These are phyloP conservation scores for Drosophila demipolita DNA, from an alignment of 2,888 invertebrate genomes.

Conservation along the genomic window DNA sequence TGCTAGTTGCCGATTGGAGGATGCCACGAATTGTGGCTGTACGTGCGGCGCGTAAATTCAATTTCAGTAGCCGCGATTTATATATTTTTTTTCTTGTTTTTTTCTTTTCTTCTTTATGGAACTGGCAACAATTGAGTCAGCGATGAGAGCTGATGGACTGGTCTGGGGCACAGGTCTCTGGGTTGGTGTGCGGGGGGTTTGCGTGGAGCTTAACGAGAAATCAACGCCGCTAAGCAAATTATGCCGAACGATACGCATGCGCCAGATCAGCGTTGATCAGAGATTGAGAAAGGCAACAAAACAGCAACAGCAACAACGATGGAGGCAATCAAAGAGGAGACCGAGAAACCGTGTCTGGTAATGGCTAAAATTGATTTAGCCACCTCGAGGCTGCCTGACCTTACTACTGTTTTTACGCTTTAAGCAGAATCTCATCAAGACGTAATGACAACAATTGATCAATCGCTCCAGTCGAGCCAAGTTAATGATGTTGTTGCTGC, in stretches of 20 bases:
- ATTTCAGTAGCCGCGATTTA: slow-evolving; percentile 72
- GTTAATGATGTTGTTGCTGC: slow-evolving; percentile 64
- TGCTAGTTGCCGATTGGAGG: slow-evolving; percentile 34
- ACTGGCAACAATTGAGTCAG: slow-evolving; percentile 53
- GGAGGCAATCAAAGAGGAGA: slow-evolving; percentile 58
- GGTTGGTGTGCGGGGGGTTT: slow-evolving; percentile 5
- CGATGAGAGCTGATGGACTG: slow-evolving; percentile 50
- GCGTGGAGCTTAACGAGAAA: slow-evolving; percentile 72
- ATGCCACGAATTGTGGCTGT: slow-evolving; percentile 83
- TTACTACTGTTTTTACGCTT: slow-evolving; percentile 85
- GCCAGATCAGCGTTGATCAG: slow-evolving; percentile 71
- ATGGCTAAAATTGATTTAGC: slow-evolving; percentile 83
- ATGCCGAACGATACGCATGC: slow-evolving; percentile 83
- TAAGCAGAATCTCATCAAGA: slow-evolving; percentile 84
- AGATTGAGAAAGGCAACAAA: slow-evolving; percentile 29
- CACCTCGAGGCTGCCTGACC: slow-evolving; percentile 82
- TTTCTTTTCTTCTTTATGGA: slow-evolving; percentile 32
- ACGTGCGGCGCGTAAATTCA: slow-evolving; percentile 84
- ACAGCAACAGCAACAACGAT: slow-evolving; percentile 5
- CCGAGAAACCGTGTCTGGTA: slow-evolving; percentile 51
- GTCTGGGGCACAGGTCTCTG: slow-evolving; percentile 23
- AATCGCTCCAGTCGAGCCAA: slow-evolving; percentile 47
- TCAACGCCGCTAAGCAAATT: slow-evolving; percentile 82
- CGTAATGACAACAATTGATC: slow-evolving; percentile 80
- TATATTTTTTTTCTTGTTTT: slow-evolving; percentile 5